Percentiles rank a stretch among this genome's conserved stretches.
Evolutionary conservation across 2,113 vertebrate species (phyloP).

Genomic region (Acrocephalus arundinaceus): DNA sequence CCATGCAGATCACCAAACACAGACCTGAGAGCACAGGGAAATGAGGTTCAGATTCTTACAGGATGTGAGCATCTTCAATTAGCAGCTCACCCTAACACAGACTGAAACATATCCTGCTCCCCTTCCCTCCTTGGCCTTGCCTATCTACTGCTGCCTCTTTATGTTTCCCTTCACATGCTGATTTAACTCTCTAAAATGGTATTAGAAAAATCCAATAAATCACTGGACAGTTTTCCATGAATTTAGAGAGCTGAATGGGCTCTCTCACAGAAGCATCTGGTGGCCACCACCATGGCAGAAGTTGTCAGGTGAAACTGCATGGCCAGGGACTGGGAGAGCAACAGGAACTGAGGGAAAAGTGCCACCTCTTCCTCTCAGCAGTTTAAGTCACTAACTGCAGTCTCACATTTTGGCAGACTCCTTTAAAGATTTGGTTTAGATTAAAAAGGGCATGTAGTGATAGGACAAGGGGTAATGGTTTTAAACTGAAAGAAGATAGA

Average conservation of each 20-base stretch:
- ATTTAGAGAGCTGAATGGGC: neutral
- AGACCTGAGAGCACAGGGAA: neutral
- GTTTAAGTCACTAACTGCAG: neutral
- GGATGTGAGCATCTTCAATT: neutral
- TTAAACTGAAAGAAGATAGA: neutral
- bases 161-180: neutral
- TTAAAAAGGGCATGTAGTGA: neutral
- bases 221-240: neutral
- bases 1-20: neutral
- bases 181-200: neutral
- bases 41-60: neutral
- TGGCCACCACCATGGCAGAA: neutral
- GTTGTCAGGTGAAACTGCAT: neutral
- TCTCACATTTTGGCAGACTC: neutral
- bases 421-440: neutral
- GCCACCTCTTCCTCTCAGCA: neutral
- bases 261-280: neutral
- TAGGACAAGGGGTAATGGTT: neutral
- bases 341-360: fast-evolving
- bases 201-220: neutral
- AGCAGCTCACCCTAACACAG: neutral
- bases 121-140: neutral
- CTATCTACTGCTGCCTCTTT: neutral
- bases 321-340: neutral
- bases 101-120: neutral